Conservation (phyloP, 2,888 invertebrate genomes). For the Rugalucina vietnamica region DNA sequence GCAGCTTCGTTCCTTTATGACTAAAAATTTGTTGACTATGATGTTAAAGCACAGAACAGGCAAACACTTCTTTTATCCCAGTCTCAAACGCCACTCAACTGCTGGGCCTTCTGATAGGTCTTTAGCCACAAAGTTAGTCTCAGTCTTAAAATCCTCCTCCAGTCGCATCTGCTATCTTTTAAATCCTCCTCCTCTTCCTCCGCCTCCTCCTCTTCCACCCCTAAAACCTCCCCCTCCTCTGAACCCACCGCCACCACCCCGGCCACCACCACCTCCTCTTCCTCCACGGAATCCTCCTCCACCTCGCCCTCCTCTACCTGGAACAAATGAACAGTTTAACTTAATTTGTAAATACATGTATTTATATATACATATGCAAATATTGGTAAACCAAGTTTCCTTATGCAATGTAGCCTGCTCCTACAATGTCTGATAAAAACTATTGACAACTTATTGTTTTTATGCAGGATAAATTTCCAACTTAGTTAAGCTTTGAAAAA, state of each 20-base stretch:
- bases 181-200: conserved; percentile 72
- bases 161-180: not conserved
- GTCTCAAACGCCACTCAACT: no score
- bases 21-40: no score
- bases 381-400: not conserved
- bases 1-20: no score
- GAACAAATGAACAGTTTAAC: not conserved
- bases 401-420: not conserved
- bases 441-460: not conserved
- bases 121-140: no score
- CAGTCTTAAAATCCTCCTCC: no score
- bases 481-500: no score
- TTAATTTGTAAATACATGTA: not conserved
- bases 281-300: conserved; percentile 44
- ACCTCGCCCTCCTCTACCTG: conserved; percentile 60
- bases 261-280: conserved; percentile 60
- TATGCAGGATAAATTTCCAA: not conserved
- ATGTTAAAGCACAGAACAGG: no score
- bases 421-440: conserved; percentile 83
- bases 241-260: conserved; percentile 67
- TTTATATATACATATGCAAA: not conserved
- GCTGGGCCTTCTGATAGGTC: no score
- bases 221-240: conserved; percentile 68
- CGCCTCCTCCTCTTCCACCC: conserved; percentile 84
- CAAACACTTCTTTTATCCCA: no score